phyloP scores from a whole-genome alignment of 2,113 vertebrate species.

The Gambusia affinis region DNA sequence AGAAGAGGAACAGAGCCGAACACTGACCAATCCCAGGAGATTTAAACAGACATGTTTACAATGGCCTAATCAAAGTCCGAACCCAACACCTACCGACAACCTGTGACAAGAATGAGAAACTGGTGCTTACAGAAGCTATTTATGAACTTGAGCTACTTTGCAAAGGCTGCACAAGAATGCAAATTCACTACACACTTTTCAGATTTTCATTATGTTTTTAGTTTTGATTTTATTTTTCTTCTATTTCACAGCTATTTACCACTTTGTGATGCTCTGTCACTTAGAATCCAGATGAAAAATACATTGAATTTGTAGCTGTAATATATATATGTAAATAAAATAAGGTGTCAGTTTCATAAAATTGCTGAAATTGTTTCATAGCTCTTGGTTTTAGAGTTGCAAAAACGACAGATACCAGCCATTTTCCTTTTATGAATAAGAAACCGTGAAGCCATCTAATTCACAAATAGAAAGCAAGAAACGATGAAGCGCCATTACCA shows the following conservation, averaged over 20 bases:
- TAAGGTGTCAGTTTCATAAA: not conserved
- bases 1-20: no score
- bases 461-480: not conserved
- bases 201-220: not conserved
- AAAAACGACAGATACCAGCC: not conserved
- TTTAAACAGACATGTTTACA: no score
- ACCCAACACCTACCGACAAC: not conserved
- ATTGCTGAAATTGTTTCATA: not conserved
- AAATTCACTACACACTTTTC: not conserved
- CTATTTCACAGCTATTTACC: not conserved
- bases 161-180: not conserved
- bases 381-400: not conserved
- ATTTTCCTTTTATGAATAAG: conserved; percentile 4
- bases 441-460: conserved; percentile 13
- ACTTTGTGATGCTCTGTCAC: not conserved
- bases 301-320: not conserved
- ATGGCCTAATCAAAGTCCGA: not conserved
- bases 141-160: not conserved
- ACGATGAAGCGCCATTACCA: not conserved
- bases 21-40: no score
- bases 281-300: no score
- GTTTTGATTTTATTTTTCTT: not conserved
- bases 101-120: not conserved
- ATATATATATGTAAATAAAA: no score
- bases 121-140: not conserved